Evolutionary conservation across 2,888 invertebrate genomes (phyloP).

Genomic region (Philonicus albiceps): DNA sequence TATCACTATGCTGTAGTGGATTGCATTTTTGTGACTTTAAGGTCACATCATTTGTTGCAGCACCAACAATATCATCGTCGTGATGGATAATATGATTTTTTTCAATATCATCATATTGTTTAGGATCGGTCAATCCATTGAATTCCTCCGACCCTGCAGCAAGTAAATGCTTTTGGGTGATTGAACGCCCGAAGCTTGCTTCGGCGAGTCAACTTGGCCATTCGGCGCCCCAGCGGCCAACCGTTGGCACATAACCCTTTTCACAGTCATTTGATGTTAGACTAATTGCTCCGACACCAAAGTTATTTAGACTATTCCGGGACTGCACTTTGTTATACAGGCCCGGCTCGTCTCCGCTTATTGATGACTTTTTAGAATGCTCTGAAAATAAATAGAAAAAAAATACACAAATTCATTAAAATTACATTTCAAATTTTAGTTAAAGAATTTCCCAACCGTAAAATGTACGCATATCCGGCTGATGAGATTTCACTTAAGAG

Average conservation of each 20-base stretch:
- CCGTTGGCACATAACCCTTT: conserved; percentile 75
- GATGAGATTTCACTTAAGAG: not conserved
- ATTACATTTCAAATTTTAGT: not conserved
- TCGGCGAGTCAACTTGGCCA: conserved; percentile 98
- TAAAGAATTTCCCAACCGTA: not conserved
- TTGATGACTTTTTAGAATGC: conserved; percentile 76
- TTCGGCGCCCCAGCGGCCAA: conserved; percentile 91
- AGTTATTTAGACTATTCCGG: conserved; percentile 67
- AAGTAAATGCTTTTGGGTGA: conserved; percentile 52
- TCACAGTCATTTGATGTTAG: conserved; percentile 66
- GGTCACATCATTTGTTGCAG: conserved; percentile 55
- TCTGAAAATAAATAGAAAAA: conserved; percentile 68
- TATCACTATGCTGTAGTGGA: conserved; percentile 23
- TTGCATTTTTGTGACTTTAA: conserved; percentile 53
- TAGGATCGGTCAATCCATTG: conserved; percentile 55
- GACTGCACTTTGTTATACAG: conserved; percentile 67
- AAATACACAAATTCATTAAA: conserved; percentile 11
- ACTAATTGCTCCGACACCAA: conserved; percentile 56
- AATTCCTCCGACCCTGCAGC: conserved; percentile 48
- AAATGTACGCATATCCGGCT: not conserved
- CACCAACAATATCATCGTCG: conserved; percentile 44
- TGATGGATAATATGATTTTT: conserved; percentile 46
- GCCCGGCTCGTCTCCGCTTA: conserved; percentile 71
- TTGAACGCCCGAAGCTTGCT: conserved; percentile 65
- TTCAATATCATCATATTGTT: conserved; percentile 47